Base-by-base conservation (phyloP, 2,797 vertebrate species). In the Neosilurus mollespiculum region DNA sequence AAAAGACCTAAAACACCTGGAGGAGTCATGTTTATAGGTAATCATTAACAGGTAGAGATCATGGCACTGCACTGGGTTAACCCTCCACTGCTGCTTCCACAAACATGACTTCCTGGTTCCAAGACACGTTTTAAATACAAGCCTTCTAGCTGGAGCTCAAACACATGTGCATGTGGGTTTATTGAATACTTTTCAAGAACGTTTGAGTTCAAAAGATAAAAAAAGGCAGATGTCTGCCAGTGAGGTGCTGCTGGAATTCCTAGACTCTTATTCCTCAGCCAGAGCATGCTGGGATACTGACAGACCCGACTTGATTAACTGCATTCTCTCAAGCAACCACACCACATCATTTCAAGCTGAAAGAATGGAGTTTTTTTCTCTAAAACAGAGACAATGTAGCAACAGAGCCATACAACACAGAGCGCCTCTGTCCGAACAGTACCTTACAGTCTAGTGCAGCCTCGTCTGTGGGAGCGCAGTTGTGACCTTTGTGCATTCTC, bases 401-500 rank as follows among this genome's bases (percentile, higher is more conserved):
- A 64, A 76, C 24, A 18, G 53, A 24, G 70, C 54, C 85, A 1
- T 51, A 62, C 62, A n/a, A 58, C 53, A 76, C 77, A 82, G 81
- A 84, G 80, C 62, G 6, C 22, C 34, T 54, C 70, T 85, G 70
- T 85, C 81, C 76, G 26, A 69, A 80, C 30, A n/a, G 86, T 91
- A 95, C 94, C 94, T 94, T 94, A 75, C 91, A 94, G 78, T 94
- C 92, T 53, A 89, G 73, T n/a, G 90, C 83, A 6, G 93, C 93
- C 89, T 94, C 93, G 9, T 92, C 92, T 15, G 90, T 51, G 0
- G 93, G 93, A 5, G 85, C 90, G 84, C 93, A 94, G 5, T 92
- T 86, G 0, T 95, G 94, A 80, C 53, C 83, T 83, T 93, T 93
- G 90, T 95, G 94, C 49, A 88, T 88, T 88, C 91, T 94, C 8